Base-by-base conservation (phyloP, 2,113 vertebrate genomes). In the Anas platyrhynchos region DNA sequence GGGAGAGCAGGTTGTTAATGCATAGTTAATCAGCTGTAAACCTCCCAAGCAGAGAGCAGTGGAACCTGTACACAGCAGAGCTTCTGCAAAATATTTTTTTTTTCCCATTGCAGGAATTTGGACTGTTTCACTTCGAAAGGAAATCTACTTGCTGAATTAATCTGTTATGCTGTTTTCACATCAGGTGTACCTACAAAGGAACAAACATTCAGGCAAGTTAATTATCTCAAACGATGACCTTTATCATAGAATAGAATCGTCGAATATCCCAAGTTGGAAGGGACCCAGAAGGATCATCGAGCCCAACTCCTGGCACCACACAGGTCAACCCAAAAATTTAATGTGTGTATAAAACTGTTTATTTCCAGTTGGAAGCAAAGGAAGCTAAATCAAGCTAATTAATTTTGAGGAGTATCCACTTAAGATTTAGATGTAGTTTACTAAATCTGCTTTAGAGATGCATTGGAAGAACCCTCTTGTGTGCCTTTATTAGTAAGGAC, bases 351-450 rank as follows among this genome's bases (percentile, higher is more conserved):
- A 48, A 9, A 74, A 6, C 44, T 69, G 22, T 69, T 76, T 83
- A 17, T 44, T 83, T 67, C 41, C 16, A 7, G 41, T 78, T 83
- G n/a, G 29, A 67, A 94, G 31, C 0, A 0, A 25, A 86, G 41
- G 21, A 59, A 84, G 46, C 7, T 78, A 67, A 81, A 80, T 71
- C 20, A 32, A 79, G 83, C 20, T 0, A 50, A 38, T 75, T 17
- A 11, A 27, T 77, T 38, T 52, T 18, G 29, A 74, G 58, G 46
- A 62, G 9, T 13, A 12, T 29, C 50, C 55, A 18, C n/a, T 77
- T 73, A 56, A 43, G 55, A 13, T 73, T 83, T 86, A 77, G 54
- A n/a, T 61, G 38, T 48, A 75, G 26, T 94, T 95, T 71, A 22
- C 44, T 10, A 46, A 12, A 56, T 13, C 18, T 54, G 31, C 67